Conservation (phyloP, 1,140 invertebrate species). For the Zaprionus africanus region DNA sequence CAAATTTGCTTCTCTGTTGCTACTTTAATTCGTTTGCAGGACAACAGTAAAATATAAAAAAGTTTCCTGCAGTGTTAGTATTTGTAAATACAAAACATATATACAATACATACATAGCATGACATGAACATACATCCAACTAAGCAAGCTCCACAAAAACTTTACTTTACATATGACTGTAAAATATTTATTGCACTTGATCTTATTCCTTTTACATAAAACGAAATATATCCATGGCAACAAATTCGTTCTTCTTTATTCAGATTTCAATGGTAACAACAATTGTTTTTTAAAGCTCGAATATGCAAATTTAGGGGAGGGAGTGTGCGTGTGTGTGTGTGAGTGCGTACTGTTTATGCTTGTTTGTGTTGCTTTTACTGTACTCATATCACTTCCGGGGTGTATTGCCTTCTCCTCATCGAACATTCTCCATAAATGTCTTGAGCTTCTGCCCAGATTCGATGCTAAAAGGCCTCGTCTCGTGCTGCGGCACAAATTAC, state of each 20-base stretch:
- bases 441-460: background rate
- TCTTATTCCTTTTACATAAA: background rate
- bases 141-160: background rate
- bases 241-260: slow-evolving; percentile 1
- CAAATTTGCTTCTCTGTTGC: too few relatives aligned
- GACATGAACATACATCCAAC: background rate
- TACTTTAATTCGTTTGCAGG: too few relatives aligned
- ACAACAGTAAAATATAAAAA: too few relatives aligned
- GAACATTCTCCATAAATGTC: slow-evolving; percentile 14
- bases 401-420: slow-evolving; percentile 1
- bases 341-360: background rate
- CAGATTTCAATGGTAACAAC: slow-evolving; percentile 30
- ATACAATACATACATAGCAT: too few relatives aligned
- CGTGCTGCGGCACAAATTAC: slow-evolving; percentile 57
- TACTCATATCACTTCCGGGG: slow-evolving; percentile 11
- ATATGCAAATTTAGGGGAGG: background rate
- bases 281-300: slow-evolving; percentile 10
- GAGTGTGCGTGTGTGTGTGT: background rate
- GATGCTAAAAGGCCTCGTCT: slow-evolving; percentile 8
- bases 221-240: background rate
- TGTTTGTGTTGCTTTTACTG: slow-evolving; percentile 1
- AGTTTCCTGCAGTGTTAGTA: too few relatives aligned
- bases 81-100: too few relatives aligned
- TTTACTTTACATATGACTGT: background rate
- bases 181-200: slow-evolving; percentile 2